Base-by-base conservation (phyloP, 2,888 invertebrate species). In the Drosophila borborema region DNA sequence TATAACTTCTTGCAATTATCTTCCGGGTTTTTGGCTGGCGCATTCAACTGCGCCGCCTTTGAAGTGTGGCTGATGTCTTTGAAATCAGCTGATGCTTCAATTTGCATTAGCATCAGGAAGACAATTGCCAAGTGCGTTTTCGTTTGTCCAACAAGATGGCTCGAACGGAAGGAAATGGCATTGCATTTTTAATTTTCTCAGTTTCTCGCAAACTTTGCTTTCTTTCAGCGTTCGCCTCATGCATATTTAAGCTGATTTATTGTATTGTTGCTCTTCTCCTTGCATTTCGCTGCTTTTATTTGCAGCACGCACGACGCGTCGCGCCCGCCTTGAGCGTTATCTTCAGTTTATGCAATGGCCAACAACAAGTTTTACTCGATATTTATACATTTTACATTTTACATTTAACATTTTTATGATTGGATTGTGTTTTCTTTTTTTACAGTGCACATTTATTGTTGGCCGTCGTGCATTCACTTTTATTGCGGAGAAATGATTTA, bases 161-260 rank as follows among this genome's bases (percentile, higher is more conserved):
- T 58, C 54, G 64, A 86, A 86, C 90, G 86, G 90, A 86, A 86
- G 86, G 86, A 86, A 86, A 86, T 82, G 74, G 74, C 61, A 74
- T 55, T 80, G 80, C 76, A 77, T 83, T 81, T 81, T 68, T 72
- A 80, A 58, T 74, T 81, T 80, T 77, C 66, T 69, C 63, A 62
- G 43, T 72, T 72, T 62, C 56, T 46, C 41, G 43, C 23, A 12
- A 23, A 46, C 34, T 40, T 49, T 64, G 38, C 31, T 49, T 34
- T 49, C 41, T 36, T 34, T 34, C 40, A 23, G 43, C 14, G 18
- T 46, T 49, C 31, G 80, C 72, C 73, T 77, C 71, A 74, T 77
- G 78, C 75, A 87, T 84, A 81, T 86, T 87, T 74, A 74, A 80
- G 64, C 65, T 90, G 75, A 80, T 86, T 86, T 82, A 79, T 86